Percentiles rank a stretch among this genome's conserved stretches.
phyloP scores from a whole-genome alignment of 2,797 vertebrate genomes.

The Tragelaphus oryx region DNA sequence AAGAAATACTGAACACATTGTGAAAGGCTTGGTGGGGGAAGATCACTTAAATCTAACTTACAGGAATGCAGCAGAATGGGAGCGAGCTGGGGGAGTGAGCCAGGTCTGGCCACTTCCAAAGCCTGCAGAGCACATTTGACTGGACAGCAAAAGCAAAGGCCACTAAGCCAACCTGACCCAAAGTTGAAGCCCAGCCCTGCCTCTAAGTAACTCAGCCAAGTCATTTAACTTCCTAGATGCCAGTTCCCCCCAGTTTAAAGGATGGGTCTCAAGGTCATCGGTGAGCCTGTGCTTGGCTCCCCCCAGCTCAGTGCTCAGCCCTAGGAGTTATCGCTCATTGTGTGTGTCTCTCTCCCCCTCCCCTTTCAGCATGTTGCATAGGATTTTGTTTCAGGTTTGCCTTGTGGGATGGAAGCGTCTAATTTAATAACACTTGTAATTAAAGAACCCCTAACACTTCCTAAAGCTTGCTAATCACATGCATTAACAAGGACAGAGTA shows the following conservation, averaged over 20 bases:
- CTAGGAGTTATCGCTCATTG: background rate
- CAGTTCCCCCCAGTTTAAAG: background rate
- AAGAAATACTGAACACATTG: background rate
- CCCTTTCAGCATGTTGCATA: background rate
- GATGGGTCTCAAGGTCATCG: background rate
- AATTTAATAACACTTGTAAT: slow-evolving; percentile 29
- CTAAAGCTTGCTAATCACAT: slow-evolving; percentile 6
- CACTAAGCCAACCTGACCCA: background rate
- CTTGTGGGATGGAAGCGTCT: background rate
- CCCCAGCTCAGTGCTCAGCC: background rate
- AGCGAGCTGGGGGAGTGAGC: accelerated
- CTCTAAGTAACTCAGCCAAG: background rate
- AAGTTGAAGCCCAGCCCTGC: background rate
- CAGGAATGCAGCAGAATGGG: background rate
- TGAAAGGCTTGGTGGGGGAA: background rate
- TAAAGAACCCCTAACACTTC: slow-evolving; percentile 32
- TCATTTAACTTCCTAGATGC: background rate
- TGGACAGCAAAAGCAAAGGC: background rate
- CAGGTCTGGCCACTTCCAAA: background rate
- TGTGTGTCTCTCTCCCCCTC: accelerated
- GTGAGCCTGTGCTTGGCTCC: background rate
- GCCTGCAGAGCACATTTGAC: background rate
- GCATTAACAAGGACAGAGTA: background rate
- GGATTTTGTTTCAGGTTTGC: background rate
- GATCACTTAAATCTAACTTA: background rate